Conservation (phyloP, 2,888 invertebrate species). For the Ryuthela nishihirai region DNA sequence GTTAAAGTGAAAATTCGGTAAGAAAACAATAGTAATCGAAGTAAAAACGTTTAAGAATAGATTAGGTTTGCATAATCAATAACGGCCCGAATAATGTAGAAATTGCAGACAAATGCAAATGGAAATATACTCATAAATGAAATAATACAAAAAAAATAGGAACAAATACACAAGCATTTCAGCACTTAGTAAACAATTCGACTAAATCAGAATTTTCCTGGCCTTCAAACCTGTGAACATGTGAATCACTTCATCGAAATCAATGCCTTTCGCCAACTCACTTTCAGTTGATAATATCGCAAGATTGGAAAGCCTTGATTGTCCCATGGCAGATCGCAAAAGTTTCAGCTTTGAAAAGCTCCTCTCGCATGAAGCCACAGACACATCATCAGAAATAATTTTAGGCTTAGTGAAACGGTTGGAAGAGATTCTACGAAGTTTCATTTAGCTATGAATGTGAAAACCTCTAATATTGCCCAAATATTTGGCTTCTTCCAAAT, state of each 20-base stretch:
- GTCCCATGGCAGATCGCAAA: neutral
- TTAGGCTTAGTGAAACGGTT: neutral
- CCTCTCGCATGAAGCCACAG: neutral
- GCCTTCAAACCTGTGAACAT: neutral
- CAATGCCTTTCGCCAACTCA: neutral
- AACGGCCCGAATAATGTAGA: too few relatives aligned
- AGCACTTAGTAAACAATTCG: too few relatives aligned
- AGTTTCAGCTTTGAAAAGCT: neutral
- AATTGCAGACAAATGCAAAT: too few relatives aligned
- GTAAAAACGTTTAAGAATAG: too few relatives aligned
- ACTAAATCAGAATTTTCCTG: neutral
- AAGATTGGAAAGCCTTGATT: too few relatives aligned
- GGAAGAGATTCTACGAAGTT: neutral
- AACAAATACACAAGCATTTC: too few relatives aligned
- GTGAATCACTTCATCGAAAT: neutral
- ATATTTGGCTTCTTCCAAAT: neutral
- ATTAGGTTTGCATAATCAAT: too few relatives aligned
- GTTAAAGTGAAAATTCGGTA: too few relatives aligned
- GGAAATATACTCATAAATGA: too few relatives aligned
- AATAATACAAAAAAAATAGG: too few relatives aligned
- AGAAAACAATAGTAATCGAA: too few relatives aligned
- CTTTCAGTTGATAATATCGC: too few relatives aligned
- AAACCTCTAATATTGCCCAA: neutral
- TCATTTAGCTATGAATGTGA: neutral
- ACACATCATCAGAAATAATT: neutral